Evolutionary conservation across 2,888 invertebrate species (phyloP), one percentile per base, ranked within the genome.

Genomic region (Plemyria rubiginata): DNA sequence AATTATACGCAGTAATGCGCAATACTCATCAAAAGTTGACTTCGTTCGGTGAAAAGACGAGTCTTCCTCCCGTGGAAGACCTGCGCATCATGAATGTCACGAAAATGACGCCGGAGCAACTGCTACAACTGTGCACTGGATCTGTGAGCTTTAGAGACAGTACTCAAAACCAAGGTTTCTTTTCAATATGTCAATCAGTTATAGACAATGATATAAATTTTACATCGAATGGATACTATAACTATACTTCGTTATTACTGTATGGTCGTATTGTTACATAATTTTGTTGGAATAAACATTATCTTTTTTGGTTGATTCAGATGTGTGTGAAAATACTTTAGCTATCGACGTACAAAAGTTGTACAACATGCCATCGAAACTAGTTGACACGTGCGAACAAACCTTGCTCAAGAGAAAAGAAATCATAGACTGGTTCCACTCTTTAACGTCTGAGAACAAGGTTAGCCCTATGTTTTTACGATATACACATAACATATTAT

Each of bases 401-500:
- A 84, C 86, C 3, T 67, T 92, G 32, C 15, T 48, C 4, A 87
- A 87, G 68, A 82, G 88, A 68, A 84, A 85, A 70, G 87, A 88
- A 66, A 80, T 92, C 9, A 88, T 91, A 29, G 78, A 87, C 54
- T 90, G 88, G 87, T 84, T 92, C 59, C 83, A 85, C 62, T 62
- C 75, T 40, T 68, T 88, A 32, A 86, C 76, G 68, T 74, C 77
- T 46, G 76, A 77, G 65, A 79, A 84, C 66, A 84, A 84, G 80
- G 90, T 87, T 70, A 49, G 36, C 16, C 11, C 16, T 45, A 45
- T 16, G 7, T 15, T 43, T 43, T 16, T 38, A 38, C 36, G 36
- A 38, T 32, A 8, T 32, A 32, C 32, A 32, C 22, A 22, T 22
- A 22, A 22, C 22, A 22, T 22, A n/a, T n/a, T n/a, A n/a, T n/a